Base-by-base conservation (phyloP, 2,797 vertebrate genomes). In the Bovichtus variegatus region DNA sequence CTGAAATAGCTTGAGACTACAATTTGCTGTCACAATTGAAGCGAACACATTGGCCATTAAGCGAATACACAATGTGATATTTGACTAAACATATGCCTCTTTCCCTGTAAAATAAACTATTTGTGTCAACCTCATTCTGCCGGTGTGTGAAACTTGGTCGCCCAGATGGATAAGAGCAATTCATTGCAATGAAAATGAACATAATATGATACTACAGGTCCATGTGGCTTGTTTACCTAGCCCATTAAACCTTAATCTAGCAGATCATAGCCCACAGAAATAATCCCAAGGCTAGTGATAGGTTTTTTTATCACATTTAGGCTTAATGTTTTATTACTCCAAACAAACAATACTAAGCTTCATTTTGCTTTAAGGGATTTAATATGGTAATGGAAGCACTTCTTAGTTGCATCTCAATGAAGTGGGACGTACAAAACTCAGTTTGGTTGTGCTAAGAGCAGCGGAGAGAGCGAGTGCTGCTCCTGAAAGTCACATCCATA, bases 321-420 rank as follows among this genome's bases (percentile, higher is more conserved):
- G 64, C 82, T 88, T 87, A 87, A 88, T 90, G 73, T 88, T 88
- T 89, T 84, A 88, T 90, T 82, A 80, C 77, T 72, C 58, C 74
- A 87, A 87, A 91, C 85, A 92, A 92, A 92, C 86, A 87, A 82
- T 89, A 51, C 74, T 83, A 79, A 87, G 77, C 76, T 83, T 84
- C 66, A 78, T 86, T 90, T 89, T 72, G 83, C 90, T 90, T 77
- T 43, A 63, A 89, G 89, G 90, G 83, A 87, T 91, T 91, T 83
- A 77, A 84, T 88, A 85, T 92, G 90, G 67, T 91, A 90, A 91
- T 87, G 34, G 64, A 1, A 21, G 46, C 70, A 81, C 75, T 90
- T 82, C 85, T 87, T 88, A 67, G 81, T 71, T 6, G 74, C 82
- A 90, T 91, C 80, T 89, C 84, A 91, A 85, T 89, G 79, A 91